Evolutionary conservation across 1,140 invertebrate genomes (phyloP), one percentile per base, ranked within the genome.

Genomic region (Heliconius himera): DNA sequence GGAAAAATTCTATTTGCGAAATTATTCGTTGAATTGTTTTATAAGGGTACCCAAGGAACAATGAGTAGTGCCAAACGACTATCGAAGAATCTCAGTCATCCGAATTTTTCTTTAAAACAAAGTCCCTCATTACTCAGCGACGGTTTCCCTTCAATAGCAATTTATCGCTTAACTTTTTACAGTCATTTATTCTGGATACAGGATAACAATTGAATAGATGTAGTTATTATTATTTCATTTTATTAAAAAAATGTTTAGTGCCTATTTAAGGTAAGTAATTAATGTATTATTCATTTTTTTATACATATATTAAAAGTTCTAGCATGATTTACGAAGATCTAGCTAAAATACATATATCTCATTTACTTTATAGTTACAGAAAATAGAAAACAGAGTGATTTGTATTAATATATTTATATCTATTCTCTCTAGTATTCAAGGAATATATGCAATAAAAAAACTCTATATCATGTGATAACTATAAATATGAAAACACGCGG

Each of bases 141-240:
- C 82, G 82, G 82, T 82, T 87, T 87, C 85, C 86, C 85, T 86
- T 87, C 82, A 84, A 87, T 89, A 89, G 87, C 86, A 88, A 90
- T 91, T 91, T 91, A 90, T 90, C 84, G 82, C 81, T 71, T 79
- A 85, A 87, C 84, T 90, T 90, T 89, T 89, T 88, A 87, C 84
- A 81, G 84, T 82, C 83, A 86, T 87, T 88, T 85, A 82, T 83
- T 85, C 80, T 79, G 79, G 72, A 70, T 70, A 81, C 76, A 87
- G 83, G 82, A 74, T 84, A 84, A 79, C 54, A 70, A 79, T 73
- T 51, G 9, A 18, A 77, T 54, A 77, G 76, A 66, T 66, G 46
- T 73, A 13, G 41, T 20, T 3, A 16, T 72, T 72, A 41, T 49
- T 49, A 26, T 49, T n/a, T 22, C 29, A 38, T 73, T 16, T 49